Conservation (phyloP, 2,113 vertebrate genomes). For the Phainopepla nitens region DNA sequence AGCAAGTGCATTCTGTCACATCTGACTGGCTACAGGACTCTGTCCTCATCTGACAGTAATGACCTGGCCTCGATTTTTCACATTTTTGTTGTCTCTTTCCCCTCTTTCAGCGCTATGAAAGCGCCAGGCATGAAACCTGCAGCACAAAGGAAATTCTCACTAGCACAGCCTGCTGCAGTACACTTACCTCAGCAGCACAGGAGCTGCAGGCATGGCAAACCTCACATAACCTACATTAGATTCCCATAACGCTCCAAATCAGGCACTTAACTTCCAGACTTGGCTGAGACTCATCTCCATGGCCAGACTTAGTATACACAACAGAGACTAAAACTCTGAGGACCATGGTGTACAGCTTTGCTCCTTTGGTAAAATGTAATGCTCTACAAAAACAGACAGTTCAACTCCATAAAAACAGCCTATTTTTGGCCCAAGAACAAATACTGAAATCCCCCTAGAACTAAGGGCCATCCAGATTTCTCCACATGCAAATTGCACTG, state of each 20-base stretch:
- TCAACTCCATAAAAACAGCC: background rate
- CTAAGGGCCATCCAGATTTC: background rate
- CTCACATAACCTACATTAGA: conserved; percentile 30
- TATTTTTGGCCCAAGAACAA: background rate
- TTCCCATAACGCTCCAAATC: background rate
- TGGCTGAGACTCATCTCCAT: background rate
- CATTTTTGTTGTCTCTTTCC: background rate
- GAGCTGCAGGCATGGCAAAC: conserved; percentile 22
- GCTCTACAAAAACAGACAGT: background rate
- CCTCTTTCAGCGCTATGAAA: background rate
- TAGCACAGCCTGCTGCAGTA: conserved; percentile 34
- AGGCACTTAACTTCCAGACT: conserved; percentile 3
- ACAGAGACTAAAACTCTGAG: background rate
- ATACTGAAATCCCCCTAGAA: background rate
- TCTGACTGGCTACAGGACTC: conserved; percentile 26
- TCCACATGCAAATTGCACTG: background rate
- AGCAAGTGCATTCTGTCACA: background rate
- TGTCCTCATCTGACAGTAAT: conserved; percentile 7
- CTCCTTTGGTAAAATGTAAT: conserved; percentile 5
- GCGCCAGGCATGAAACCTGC: conserved; percentile 29
- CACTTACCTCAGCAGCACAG: background rate
- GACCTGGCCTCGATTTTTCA: conserved; percentile 11
- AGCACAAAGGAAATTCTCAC: conserved; percentile 20
- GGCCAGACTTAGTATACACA: background rate
- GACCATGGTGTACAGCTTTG: background rate